Evolutionary conservation across 2,888 invertebrate species (phyloP).

Genomic region (Aleiodes testaceus): DNA sequence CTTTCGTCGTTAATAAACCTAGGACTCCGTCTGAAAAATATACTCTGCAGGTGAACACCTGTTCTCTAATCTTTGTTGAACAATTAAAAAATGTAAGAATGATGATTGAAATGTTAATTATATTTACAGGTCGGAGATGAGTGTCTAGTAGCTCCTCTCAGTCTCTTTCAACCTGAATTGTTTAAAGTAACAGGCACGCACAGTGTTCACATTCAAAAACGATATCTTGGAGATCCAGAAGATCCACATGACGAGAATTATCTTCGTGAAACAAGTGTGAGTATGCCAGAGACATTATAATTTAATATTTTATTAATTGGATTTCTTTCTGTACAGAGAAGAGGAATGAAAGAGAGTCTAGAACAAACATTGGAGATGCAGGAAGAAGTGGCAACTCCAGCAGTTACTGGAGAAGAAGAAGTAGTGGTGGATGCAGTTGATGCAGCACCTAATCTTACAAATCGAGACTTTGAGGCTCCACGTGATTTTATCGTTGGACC

Average conservation of each 20-base stretch:
- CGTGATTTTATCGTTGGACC: conserved; percentile 82
- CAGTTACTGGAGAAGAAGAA: conserved; percentile 71
- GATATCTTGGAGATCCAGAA: conserved; percentile 86
- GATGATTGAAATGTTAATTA: conserved; percentile 47
- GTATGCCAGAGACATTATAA: conserved; percentile 42
- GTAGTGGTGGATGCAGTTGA: conserved; percentile 74
- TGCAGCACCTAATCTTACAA: conserved; percentile 67
- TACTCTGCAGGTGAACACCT: conserved; percentile 77
- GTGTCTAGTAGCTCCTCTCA: conserved; percentile 91
- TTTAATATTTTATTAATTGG: conserved; percentile 17
- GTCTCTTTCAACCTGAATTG: conserved; percentile 90
- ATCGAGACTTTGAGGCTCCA: conserved; percentile 67
- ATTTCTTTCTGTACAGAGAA: conserved; percentile 70
- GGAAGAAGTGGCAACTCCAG: conserved; percentile 72
- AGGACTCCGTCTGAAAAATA: conserved; percentile 81
- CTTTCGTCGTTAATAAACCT: conserved; percentile 83
- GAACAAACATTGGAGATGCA: conserved; percentile 74
- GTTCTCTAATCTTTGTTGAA: neutral
- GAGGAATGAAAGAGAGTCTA: conserved; percentile 77
- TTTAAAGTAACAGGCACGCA: conserved; percentile 88
- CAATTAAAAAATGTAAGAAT: too few relatives aligned
- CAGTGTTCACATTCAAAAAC: conserved; percentile 81
- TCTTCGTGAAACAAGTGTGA: conserved; percentile 87
- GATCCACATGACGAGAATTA: conserved; percentile 96
- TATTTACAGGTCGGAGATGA: conserved; percentile 87